A percentile compares a stretch with the other conserved stretches of the same genome.
Evolutionary conservation across 2,888 invertebrate species (phyloP).

Genomic region (Lasius platythorax): DNA sequence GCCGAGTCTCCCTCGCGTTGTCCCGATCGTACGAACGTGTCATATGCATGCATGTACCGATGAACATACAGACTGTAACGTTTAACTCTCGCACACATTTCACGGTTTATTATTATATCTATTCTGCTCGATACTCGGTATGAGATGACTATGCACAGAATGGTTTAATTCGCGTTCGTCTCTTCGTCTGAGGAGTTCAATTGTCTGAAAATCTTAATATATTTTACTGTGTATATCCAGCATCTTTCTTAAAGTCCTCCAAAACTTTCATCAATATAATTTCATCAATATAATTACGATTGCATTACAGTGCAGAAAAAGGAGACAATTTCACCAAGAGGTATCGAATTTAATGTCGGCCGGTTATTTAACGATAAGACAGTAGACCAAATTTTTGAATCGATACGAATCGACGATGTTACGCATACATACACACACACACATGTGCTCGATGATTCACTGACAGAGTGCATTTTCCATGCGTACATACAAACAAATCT

Average conservation of each 20-base stretch:
- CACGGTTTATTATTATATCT: constrained; percentile 24
- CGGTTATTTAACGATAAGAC: background rate
- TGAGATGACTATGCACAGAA: background rate
- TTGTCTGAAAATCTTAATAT: background rate
- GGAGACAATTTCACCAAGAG: background rate
- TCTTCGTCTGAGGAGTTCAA: background rate
- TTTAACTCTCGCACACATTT: constrained; percentile 21
- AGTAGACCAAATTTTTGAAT: background rate
- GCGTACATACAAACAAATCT: constrained; percentile 55
- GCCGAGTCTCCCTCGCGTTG: constrained; percentile 5
- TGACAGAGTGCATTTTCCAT: constrained; percentile 60
- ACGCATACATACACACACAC: background rate
- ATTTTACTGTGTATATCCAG: background rate
- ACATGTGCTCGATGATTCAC: constrained; percentile 67
- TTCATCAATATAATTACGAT: no score
- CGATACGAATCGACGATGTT: background rate
- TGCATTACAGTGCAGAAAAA: background rate
- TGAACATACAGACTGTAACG: background rate
- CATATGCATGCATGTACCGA: constrained; percentile 5
- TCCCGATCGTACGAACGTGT: constrained; percentile 18
- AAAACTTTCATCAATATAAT: background rate
- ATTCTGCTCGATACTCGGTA: background rate
- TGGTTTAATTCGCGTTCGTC: background rate
- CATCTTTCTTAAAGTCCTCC: background rate
- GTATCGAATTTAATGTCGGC: background rate